Percentiles rank a stretch among this genome's conserved stretches.
Evolutionary conservation across 2,888 invertebrate species (phyloP).

Genomic region (Diadegma fenestrale): DNA sequence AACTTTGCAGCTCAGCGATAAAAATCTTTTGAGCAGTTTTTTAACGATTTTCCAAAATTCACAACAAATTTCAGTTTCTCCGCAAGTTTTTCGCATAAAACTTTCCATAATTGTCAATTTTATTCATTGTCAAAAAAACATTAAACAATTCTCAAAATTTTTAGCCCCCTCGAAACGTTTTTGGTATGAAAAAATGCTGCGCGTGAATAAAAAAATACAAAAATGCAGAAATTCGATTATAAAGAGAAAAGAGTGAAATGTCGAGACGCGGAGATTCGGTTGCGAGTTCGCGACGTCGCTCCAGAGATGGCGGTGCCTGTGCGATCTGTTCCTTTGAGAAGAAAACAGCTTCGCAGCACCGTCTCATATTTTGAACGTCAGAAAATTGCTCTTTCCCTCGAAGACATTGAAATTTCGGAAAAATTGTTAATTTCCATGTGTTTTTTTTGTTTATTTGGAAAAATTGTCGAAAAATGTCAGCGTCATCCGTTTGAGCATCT

Average conservation of each 20-base stretch:
- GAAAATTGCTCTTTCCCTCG: background rate
- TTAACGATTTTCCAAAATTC: background rate
- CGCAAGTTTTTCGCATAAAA: background rate
- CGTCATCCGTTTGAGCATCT: slow-evolving; percentile 20
- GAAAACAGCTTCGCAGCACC: slow-evolving; percentile 7
- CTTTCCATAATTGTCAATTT: background rate
- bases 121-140: background rate
- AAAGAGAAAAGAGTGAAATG: slow-evolving; percentile 68
- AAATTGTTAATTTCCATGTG: background rate
- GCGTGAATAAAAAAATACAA: background rate
- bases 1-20: slow-evolving; percentile 28
- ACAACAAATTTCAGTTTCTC: background rate
- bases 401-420: background rate
- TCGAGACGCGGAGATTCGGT: slow-evolving; percentile 59
- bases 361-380: background rate
- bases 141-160: background rate
- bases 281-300: slow-evolving; percentile 66
- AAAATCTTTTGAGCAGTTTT: background rate
- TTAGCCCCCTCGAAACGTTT: background rate
- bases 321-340: slow-evolving; percentile 46
- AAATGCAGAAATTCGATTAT: background rate
- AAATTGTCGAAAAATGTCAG: slow-evolving; percentile 12
- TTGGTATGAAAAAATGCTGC: background rate
- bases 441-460: slow-evolving; percentile 27
- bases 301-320: slow-evolving; percentile 77